These are phyloP conservation scores for Piprites chloris DNA, from an alignment of 2,113 vertebrate species.

Conservation along the genomic window DNA sequence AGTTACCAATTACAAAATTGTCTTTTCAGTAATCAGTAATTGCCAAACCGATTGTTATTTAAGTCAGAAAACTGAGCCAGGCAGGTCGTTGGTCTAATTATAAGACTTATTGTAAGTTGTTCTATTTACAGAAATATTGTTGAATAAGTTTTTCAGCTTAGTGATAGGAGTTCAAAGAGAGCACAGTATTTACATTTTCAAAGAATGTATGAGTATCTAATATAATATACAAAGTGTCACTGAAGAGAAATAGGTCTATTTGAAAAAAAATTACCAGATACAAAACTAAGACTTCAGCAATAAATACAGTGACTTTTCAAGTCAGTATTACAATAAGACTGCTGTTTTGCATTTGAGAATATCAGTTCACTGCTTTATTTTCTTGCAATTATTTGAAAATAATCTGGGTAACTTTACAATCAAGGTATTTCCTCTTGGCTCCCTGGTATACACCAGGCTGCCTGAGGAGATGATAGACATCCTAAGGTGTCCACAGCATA, in stretches of 20 bases:
- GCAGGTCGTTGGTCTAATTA: background rate
- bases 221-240: background rate
- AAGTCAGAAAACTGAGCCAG: background rate
- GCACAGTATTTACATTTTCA: background rate
- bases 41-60: background rate
- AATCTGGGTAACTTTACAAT: slow-evolving; percentile 81
- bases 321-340: slow-evolving; percentile 60
- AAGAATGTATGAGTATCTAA: background rate
- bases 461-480: slow-evolving; percentile 79
- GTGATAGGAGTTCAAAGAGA: background rate
- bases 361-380: slow-evolving; percentile 73
- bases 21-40: background rate
- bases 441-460: slow-evolving; percentile 76
- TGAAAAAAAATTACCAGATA: background rate
- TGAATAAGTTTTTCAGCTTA: background rate
- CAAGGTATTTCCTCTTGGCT: slow-evolving; percentile 81
- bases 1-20: background rate
- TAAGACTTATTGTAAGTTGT: background rate
- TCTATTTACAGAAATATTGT: background rate
- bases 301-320: slow-evolving; percentile 54
- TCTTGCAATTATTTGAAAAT: slow-evolving; percentile 84
- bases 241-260: background rate
- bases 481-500: slow-evolving; percentile 81
- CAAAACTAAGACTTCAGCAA: background rate
- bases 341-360: slow-evolving; percentile 67